phyloP scores from a whole-genome alignment of 2,888 invertebrate species.

The Hyles lineata region DNA sequence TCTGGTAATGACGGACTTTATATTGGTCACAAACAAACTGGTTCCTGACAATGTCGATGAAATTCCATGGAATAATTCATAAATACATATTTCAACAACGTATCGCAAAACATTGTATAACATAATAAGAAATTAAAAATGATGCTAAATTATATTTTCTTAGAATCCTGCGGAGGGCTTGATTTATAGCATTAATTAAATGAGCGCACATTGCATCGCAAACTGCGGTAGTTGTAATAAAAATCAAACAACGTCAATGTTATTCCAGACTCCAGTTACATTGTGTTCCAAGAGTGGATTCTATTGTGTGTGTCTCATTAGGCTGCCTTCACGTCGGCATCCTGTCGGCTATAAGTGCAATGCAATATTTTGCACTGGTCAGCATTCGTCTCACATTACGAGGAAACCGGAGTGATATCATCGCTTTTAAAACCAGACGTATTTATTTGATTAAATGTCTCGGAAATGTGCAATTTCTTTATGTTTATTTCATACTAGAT shows the following conservation, averaged over 20 bases:
- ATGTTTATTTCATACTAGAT: no score
- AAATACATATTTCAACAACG: no score
- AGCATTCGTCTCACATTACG: slow-evolving; percentile 24
- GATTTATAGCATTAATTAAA: slow-evolving; percentile 18
- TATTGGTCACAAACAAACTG: no score
- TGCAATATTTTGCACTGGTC: slow-evolving; percentile 41
- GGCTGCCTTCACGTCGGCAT: slow-evolving; percentile 38
- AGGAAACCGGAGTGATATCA: slow-evolving; percentile 6
- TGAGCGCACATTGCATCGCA: slow-evolving; percentile 15
- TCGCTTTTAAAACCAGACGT: slow-evolving; percentile 3
- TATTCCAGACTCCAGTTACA: slow-evolving; percentile 34
- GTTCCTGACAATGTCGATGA: no score
- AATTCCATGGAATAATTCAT: no score
- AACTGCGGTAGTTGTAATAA: slow-evolving; percentile 19
- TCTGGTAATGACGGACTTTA: no score
- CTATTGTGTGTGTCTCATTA: slow-evolving; percentile 42
- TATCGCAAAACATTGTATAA: no score
- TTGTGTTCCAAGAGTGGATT: slow-evolving; percentile 41
- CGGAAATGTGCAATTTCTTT: not conserved
- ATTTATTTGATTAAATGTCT: slow-evolving; percentile 3
- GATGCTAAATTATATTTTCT: not conserved
- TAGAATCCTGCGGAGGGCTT: not conserved
- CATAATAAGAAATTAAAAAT: not conserved
- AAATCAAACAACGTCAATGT: slow-evolving; percentile 19
- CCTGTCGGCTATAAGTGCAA: slow-evolving; percentile 38